Percentiles rank a stretch among this genome's conserved stretches.
phyloP scores from a whole-genome alignment of 2,888 invertebrate species.

The Ptychoptera contaminata region DNA sequence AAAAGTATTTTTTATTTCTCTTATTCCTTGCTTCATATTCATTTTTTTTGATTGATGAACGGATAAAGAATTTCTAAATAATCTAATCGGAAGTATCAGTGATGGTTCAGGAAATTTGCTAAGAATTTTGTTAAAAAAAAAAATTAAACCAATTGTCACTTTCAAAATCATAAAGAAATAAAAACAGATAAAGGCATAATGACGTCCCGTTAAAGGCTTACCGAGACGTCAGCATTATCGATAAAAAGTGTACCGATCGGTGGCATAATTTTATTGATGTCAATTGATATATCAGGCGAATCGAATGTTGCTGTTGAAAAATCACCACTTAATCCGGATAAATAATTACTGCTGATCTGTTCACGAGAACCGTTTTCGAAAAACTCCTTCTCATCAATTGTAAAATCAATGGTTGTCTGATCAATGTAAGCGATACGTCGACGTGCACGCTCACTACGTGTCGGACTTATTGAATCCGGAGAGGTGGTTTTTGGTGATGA shows the following conservation, averaged over 20 bases:
- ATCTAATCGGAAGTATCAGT: too few species aligned
- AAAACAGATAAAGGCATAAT: too few species aligned
- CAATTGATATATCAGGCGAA: slow-evolving; percentile 30
- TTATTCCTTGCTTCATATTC: too few species aligned
- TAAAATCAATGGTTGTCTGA: slow-evolving; percentile 34
- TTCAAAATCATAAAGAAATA: too few species aligned
- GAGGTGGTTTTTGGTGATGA: too few species aligned
- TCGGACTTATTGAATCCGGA: slow-evolving; percentile 16
- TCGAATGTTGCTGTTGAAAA: slow-evolving; percentile 25
- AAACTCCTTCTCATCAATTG: slow-evolving; percentile 36
- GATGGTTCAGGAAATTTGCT: too few species aligned
- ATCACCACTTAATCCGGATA: slow-evolving; percentile 29
- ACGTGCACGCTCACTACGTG: slow-evolving; percentile 29
- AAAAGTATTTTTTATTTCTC: too few species aligned
- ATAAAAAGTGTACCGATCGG: slow-evolving; percentile 29
- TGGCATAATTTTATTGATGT: slow-evolving; percentile 32
- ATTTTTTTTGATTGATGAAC: too few species aligned
- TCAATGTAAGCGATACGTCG: slow-evolving; percentile 39
- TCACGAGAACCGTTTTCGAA: slow-evolving; percentile 21
- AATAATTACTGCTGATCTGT: slow-evolving; percentile 15
- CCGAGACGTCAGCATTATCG: slow-evolving; percentile 28
- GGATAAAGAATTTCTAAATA: too few species aligned
- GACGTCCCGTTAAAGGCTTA: slow-evolving; percentile 16
- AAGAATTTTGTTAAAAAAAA: too few species aligned
- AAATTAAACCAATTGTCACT: neutral